phyloP scores from a whole-genome alignment of 2,113 vertebrate genomes.

The Apteryx owenii region DNA sequence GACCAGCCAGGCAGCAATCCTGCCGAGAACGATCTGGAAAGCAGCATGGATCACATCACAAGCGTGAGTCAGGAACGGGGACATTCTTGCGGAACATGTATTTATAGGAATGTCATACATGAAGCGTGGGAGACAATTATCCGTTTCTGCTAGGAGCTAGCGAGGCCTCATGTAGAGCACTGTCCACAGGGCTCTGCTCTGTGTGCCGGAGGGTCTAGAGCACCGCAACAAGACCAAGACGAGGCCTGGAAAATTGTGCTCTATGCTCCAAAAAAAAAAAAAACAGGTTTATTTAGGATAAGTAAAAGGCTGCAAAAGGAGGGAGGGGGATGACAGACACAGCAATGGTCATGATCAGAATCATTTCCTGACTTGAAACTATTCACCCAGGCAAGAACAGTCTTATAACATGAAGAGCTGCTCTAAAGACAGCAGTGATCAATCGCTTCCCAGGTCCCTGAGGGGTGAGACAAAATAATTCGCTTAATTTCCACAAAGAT shows the following conservation, averaged over 20 bases:
- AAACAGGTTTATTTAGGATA: not conserved
- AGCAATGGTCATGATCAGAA: fast-evolving
- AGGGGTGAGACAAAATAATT: not conserved
- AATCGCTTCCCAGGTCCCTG: not conserved
- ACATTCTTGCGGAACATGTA: not conserved
- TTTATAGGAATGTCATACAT: not conserved
- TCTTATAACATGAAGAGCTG: fast-evolving
- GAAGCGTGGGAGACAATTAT: not conserved
- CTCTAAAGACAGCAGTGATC: not conserved
- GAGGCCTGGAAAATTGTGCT: not conserved
- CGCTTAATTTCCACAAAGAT: fast-evolving
- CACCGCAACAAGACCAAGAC: not conserved
- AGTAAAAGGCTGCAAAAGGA: not conserved
- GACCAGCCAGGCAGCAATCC: not conserved
- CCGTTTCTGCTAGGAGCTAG: not conserved
- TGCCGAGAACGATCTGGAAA: not conserved
- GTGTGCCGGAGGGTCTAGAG: fast-evolving
- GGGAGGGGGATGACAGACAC: not conserved
- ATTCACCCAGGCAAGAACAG: not conserved
- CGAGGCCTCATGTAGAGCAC: not conserved
- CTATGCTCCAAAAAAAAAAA: not conserved
- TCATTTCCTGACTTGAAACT: not conserved
- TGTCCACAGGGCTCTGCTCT: not conserved
- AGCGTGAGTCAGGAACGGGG: not conserved
- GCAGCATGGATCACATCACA: not conserved